These are phyloP conservation scores for Porites cylindrica DNA, from an alignment of 92 coral and sea anemone species.

Conservation along the genomic window DNA sequence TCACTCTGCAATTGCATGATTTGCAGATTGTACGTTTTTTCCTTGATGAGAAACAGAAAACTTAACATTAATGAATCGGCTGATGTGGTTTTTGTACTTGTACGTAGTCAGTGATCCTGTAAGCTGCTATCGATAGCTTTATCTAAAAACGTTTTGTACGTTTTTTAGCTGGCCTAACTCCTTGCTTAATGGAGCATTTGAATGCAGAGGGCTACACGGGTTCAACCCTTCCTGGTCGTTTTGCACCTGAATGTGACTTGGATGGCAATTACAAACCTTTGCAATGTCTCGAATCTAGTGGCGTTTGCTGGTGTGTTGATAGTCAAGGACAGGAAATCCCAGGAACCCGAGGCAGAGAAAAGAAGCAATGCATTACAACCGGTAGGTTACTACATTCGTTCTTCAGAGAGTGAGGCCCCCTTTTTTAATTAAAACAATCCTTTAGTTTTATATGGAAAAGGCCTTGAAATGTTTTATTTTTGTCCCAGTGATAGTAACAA, in stretches of 20 bases:
- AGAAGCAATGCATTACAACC: conserved; percentile 63
- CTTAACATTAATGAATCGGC: too few species aligned
- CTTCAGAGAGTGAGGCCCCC: too few species aligned
- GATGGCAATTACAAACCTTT: conserved; percentile 71
- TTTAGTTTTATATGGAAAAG: too few species aligned
- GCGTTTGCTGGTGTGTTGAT: conserved; percentile 84
- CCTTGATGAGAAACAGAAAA: too few species aligned
- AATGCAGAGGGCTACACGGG: conserved; percentile 67
- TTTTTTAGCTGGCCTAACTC: conserved; percentile 68
- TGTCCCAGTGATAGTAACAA: too few species aligned
- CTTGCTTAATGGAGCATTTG: conserved; percentile 63
- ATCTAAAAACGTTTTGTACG: neutral
- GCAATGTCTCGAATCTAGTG: conserved; percentile 71
- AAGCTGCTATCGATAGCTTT: neutral
- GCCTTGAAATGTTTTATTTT: too few species aligned
- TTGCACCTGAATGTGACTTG: conserved; percentile 73
- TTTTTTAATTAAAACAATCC: neutral
- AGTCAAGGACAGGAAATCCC: conserved; percentile 80
- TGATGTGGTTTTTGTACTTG: too few species aligned
- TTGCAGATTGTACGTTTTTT: too few species aligned
- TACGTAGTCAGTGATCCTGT: too few species aligned
- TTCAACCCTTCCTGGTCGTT: conserved; percentile 72
- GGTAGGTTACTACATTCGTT: conserved; percentile 25
- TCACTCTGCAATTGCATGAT: too few species aligned
- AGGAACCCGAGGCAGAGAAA: conserved; percentile 76